These are phyloP conservation scores for Stratiolaelaps scimitus DNA, from an alignment of 1,140 invertebrate species.

Conservation along the genomic window DNA sequence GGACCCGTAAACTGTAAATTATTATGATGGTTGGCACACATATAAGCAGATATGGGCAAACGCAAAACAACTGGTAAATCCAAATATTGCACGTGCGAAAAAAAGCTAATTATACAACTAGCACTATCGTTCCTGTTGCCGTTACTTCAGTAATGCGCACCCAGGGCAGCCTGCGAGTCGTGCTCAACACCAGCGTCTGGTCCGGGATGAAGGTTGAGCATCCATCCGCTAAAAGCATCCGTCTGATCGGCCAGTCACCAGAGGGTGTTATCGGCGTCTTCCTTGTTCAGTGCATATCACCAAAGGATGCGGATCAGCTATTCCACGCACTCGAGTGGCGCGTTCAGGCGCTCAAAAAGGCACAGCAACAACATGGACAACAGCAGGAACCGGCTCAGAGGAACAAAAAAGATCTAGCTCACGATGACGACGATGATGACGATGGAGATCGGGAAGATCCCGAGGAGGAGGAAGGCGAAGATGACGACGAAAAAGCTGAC, in stretches of 20 bases:
- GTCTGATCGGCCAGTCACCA: conserved; percentile 72
- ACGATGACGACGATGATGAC: too few relatives aligned
- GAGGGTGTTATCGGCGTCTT: conserved; percentile 73
- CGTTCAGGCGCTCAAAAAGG: conserved; percentile 40
- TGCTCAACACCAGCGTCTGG: conserved; percentile 88
- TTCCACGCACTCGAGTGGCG: conserved; percentile 56
- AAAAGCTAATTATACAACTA: neutral
- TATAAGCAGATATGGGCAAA: too few relatives aligned
- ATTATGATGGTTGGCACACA: too few relatives aligned
- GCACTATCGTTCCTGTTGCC: conserved; percentile 27
- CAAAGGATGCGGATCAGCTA: conserved; percentile 61
- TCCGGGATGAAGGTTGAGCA: conserved; percentile 76
- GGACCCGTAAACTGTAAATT: too few relatives aligned
- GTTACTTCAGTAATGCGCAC: conserved; percentile 60
- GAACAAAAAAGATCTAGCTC: too few relatives aligned
- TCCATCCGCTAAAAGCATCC: conserved; percentile 68
- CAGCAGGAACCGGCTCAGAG: too few relatives aligned
- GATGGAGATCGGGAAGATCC: too few relatives aligned
- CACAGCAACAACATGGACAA: neutral
- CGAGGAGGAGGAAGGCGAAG: too few relatives aligned
- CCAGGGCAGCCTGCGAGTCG: conserved; percentile 68
- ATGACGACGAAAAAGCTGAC: too few relatives aligned
- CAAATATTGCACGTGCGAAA: neutral
- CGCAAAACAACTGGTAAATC: too few relatives aligned
- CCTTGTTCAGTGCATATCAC: conserved; percentile 57